Evolutionary conservation across 2,797 vertebrate genomes (phyloP).

Genomic region (Novumbra hubbsi): DNA sequence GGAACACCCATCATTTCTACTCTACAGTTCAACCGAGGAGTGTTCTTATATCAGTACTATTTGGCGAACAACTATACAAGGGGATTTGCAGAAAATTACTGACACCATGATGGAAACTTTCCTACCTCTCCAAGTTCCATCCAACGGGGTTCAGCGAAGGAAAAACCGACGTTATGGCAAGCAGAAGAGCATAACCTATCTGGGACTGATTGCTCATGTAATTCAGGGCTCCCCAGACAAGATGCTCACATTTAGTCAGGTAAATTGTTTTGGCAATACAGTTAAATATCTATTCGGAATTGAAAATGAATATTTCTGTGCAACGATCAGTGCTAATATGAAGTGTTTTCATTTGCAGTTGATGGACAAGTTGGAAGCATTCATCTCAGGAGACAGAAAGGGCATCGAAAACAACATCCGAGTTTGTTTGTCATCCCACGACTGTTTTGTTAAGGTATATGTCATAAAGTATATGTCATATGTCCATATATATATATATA

Average conservation of each 20-base stretch:
- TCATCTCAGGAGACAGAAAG: conserved; percentile 53
- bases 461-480: too few relatives aligned
- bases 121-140: conserved; percentile 1
- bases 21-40: conserved; percentile 8
- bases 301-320: neutral
- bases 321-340: neutral
- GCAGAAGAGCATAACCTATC: conserved; percentile 47
- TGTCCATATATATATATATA: too few relatives aligned
- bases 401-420: conserved; percentile 65
- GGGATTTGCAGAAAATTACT: conserved; percentile 10
- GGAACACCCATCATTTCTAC: neutral
- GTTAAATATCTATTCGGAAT: neutral
- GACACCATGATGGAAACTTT: conserved; percentile 18
- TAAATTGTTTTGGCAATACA: conserved; percentile 25
- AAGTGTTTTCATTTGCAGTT: conserved; percentile 52
- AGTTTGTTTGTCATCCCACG: conserved; percentile 69
- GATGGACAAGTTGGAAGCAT: conserved; percentile 56
- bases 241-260: conserved; percentile 70
- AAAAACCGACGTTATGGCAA: conserved; percentile 21
- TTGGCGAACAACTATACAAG: neutral
- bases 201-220: conserved; percentile 63
- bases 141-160: conserved; percentile 7
- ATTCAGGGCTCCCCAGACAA: conserved; percentile 64
- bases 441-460: conserved; percentile 75
- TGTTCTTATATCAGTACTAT: neutral